A percentile compares a stretch with the other conserved stretches of the same genome.
Conservation (phyloP, 2,113 vertebrate species). For the Semnornis frantzii region DNA sequence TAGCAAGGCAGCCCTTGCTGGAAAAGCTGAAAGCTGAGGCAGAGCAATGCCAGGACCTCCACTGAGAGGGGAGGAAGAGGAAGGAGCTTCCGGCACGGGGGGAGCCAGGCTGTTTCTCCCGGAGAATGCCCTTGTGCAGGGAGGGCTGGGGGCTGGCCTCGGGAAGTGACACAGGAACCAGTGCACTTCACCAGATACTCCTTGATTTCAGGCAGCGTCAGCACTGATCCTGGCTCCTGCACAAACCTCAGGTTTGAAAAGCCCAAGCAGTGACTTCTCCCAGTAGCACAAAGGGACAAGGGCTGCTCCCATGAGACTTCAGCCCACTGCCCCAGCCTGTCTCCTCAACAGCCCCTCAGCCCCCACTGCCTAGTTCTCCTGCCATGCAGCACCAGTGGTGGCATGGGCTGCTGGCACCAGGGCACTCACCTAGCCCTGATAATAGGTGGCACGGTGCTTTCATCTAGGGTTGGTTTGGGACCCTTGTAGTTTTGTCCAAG, state of each 20-base stretch:
- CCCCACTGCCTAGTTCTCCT: not conserved
- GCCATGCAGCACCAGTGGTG: not conserved
- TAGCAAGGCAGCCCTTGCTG: not conserved
- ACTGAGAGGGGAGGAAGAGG: not conserved
- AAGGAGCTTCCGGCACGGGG: not conserved
- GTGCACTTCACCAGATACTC: not conserved
- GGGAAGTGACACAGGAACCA: not conserved
- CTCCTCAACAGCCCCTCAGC: not conserved
- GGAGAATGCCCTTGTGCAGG: not conserved
- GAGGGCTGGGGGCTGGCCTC: not conserved
- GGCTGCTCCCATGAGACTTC: not conserved
- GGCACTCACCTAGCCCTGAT: not conserved
- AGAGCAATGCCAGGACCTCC: not conserved
- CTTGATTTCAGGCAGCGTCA: not conserved
- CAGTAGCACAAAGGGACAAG: not conserved
- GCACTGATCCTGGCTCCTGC: not conserved
- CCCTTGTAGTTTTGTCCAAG: not conserved
- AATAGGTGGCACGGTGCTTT: not conserved
- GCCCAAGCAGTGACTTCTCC: not conserved
- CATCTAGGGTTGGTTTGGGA: not conserved
- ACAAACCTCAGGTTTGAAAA: not conserved
- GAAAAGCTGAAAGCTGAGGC: not conserved
- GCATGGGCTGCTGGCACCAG: fast-evolving
- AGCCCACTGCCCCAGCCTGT: not conserved
- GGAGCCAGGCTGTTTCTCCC: not conserved